Conservation (phyloP, 2,888 invertebrate genomes). For the Eudemis profundana region DNA sequence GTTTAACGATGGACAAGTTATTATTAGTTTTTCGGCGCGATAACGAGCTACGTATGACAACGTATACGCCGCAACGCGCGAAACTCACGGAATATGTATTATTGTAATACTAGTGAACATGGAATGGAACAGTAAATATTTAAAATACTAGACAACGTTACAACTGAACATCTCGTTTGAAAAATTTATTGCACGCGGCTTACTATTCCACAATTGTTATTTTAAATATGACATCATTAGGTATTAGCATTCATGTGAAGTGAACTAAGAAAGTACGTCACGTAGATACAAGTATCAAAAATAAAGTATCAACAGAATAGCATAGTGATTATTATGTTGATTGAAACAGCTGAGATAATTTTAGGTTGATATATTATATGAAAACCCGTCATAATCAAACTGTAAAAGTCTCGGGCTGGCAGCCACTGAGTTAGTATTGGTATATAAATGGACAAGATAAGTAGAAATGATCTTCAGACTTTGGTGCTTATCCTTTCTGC, state of each 20-base stretch:
- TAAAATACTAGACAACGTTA: conserved; percentile 27
- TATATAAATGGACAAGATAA: conserved; percentile 58
- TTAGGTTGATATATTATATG: conserved; percentile 16
- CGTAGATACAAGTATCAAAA: not conserved
- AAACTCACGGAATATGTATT: conserved; percentile 45
- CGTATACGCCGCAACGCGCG: conserved; percentile 53
- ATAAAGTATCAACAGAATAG: conserved; percentile 12
- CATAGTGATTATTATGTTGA: not conserved
- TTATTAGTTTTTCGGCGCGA: conserved; percentile 55
- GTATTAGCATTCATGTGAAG: conserved; percentile 30
- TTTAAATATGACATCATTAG: conserved; percentile 36
- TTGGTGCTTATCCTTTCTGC: conserved; percentile 66
- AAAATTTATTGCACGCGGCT: conserved; percentile 32
- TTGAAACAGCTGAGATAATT: conserved; percentile 6
- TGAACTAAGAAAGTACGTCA: conserved; percentile 24
- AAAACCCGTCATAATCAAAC: conserved; percentile 26
- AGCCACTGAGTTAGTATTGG: conserved; percentile 39
- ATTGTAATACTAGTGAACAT: conserved; percentile 13
- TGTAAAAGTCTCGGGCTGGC: conserved; percentile 34
- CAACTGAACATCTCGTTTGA: conserved; percentile 18
- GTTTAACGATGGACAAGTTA: conserved; percentile 62
- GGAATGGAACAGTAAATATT: conserved; percentile 5
- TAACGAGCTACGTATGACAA: conserved; percentile 60
- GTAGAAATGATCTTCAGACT: conserved; percentile 59
- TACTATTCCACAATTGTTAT: conserved; percentile 28